Conservation (phyloP, 2,113 vertebrate species). For the Girardinichthys multiradiatus region DNA sequence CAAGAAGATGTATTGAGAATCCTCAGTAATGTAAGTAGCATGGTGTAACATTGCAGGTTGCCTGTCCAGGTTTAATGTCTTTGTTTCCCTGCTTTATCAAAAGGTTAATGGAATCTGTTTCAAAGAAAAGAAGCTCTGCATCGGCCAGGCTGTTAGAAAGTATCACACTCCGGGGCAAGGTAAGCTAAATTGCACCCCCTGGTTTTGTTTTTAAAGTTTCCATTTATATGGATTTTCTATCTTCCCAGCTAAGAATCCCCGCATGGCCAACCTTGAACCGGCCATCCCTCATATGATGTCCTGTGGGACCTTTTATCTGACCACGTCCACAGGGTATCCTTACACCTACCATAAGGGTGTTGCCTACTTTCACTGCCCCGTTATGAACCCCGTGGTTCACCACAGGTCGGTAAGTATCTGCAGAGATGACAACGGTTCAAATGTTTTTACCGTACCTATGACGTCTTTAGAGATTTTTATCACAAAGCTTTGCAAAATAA, state of each 20-base stretch:
- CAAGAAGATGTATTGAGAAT: constrained; percentile 88
- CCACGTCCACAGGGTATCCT: constrained; percentile 86
- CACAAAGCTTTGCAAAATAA: too few relatives aligned
- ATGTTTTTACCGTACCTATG: too few relatives aligned
- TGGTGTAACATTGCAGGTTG: background rate
- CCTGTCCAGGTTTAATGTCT: background rate
- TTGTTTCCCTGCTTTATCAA: background rate
- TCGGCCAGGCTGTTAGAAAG: constrained; percentile 87
- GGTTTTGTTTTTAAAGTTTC: background rate
- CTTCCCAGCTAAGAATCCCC: constrained; percentile 12
- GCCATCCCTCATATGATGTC: constrained; percentile 20
- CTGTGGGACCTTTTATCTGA: constrained; percentile 80
- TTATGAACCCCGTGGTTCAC: constrained; percentile 71
- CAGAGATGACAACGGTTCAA: background rate
- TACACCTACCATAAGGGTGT: constrained; percentile 89
- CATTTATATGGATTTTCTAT: background rate
- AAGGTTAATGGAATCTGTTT: constrained; percentile 84
- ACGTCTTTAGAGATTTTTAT: too few relatives aligned
- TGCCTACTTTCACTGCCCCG: constrained; percentile 87
- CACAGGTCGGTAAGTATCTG: constrained; percentile 77
- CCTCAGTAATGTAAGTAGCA: constrained; percentile 83
- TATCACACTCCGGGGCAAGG: constrained; percentile 79
- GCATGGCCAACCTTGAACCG: constrained; percentile 55
- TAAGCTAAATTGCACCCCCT: constrained; percentile 27
- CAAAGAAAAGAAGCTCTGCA: constrained; percentile 86